Conservation (phyloP, 2,113 vertebrate genomes). For the Rutilus rutilus region DNA sequence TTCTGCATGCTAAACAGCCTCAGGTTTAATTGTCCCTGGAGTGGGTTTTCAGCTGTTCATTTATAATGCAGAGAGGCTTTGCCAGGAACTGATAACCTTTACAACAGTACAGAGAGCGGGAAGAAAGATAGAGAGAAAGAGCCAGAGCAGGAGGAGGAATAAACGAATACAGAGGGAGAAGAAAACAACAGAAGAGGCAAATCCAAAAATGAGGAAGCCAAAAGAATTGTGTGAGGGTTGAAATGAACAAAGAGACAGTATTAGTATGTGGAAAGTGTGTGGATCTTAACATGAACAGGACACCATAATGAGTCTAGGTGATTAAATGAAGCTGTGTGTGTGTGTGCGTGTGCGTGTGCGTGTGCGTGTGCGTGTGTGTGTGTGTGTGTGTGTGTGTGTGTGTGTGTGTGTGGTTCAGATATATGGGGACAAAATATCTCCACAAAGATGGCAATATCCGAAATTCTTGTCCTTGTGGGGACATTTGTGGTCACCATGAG, state of each 20-base stretch:
- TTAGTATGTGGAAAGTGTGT: not conserved
- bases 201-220: conserved; percentile 4
- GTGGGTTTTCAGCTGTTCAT: conserved; percentile 54
- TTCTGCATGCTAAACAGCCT: conserved; percentile 52
- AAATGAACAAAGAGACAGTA: conserved; percentile 18
- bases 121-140: conserved; percentile 38
- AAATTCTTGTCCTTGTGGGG: too few relatives aligned
- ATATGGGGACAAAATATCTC: too few relatives aligned
- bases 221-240: conserved; percentile 12
- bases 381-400: too few relatives aligned
- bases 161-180: conserved; percentile 27
- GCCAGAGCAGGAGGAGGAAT: conserved; percentile 22
- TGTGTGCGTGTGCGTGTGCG: not conserved
- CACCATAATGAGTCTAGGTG: not conserved
- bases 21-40: conserved; percentile 66
- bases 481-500: too few relatives aligned
- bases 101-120: conserved; percentile 52
- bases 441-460: too few relatives aligned
- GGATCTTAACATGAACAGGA: not conserved
- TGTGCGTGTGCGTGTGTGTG: too few relatives aligned
- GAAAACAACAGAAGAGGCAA: conserved; percentile 2
- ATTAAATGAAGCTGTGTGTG: not conserved
- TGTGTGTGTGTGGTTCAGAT: too few relatives aligned
- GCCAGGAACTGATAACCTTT: conserved; percentile 72
- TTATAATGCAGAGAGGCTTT: conserved; percentile 69